phyloP scores from a whole-genome alignment of 2,888 invertebrate species.

The Pyrrhosoma nymphula region DNA sequence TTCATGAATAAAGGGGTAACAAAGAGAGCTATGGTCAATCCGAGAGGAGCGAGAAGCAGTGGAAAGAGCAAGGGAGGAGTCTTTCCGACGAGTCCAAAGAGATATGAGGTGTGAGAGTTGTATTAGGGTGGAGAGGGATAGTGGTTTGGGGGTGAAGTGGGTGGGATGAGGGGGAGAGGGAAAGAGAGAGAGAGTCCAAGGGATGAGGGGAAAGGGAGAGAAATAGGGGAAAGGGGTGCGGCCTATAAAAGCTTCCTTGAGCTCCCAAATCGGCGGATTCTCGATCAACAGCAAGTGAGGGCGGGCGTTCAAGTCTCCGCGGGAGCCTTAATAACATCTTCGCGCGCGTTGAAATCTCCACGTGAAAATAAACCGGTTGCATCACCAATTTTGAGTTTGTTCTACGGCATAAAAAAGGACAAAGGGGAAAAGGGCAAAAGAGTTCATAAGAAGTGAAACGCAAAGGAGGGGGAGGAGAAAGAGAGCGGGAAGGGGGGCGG shows the following conservation, averaged over 20 bases:
- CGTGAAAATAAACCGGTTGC: conserved; percentile 1
- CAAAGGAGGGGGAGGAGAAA: neutral
- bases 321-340: neutral
- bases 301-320: conserved; percentile 51
- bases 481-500: neutral
- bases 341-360: neutral
- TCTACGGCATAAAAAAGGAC: neutral
- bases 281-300: conserved; percentile 37
- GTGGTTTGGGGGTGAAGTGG: neutral
- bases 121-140: neutral
- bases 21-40: too few species aligned
- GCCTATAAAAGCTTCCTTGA: conserved; percentile 44
- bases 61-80: neutral
- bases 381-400: neutral
- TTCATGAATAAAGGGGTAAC: too few species aligned
- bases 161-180: neutral
- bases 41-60: neutral
- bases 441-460: neutral
- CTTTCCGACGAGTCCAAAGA: neutral
- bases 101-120: neutral
- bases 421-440: neutral
- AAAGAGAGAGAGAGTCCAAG: neutral
- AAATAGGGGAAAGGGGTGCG: neutral
- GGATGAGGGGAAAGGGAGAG: neutral
- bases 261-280: conserved; percentile 49